Evolutionary conservation across 2,888 invertebrate species (phyloP).

Genomic region (Cantharis lateralis): DNA sequence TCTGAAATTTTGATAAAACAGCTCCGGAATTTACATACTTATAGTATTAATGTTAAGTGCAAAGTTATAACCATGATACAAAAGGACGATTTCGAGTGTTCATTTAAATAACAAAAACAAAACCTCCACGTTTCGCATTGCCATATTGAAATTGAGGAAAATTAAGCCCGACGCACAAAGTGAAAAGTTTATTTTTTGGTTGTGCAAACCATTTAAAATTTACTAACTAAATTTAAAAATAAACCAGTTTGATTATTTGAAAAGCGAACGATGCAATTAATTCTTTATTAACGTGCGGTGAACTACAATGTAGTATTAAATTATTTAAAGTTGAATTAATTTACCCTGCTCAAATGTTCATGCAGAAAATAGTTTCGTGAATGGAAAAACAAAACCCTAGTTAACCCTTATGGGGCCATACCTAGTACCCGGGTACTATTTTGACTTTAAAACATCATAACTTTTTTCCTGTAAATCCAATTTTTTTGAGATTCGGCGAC

Average conservation of each 20-base stretch:
- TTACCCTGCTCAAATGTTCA: background rate
- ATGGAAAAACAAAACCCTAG: background rate
- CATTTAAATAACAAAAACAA: conserved; percentile 4
- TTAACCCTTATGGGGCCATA: too few relatives aligned
- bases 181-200: background rate
- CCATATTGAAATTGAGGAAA: background rate
- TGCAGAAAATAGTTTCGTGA: background rate
- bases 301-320: background rate
- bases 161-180: background rate
- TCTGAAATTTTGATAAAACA: conserved; percentile 2
- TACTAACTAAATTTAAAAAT: background rate
- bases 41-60: background rate
- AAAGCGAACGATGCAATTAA: background rate
- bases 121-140: background rate
- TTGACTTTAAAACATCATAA: too few relatives aligned
- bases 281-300: background rate
- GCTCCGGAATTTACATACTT: background rate
- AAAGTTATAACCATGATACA: conserved; percentile 1
- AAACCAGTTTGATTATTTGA: background rate
- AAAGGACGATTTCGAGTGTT: background rate
- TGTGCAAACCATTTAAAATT: background rate
- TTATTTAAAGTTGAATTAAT: background rate
- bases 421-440: too few relatives aligned
- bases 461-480: too few relatives aligned
- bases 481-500: too few relatives aligned